Conservation (phyloP, 2,113 vertebrate genomes). For the Anolis carolinensis region DNA sequence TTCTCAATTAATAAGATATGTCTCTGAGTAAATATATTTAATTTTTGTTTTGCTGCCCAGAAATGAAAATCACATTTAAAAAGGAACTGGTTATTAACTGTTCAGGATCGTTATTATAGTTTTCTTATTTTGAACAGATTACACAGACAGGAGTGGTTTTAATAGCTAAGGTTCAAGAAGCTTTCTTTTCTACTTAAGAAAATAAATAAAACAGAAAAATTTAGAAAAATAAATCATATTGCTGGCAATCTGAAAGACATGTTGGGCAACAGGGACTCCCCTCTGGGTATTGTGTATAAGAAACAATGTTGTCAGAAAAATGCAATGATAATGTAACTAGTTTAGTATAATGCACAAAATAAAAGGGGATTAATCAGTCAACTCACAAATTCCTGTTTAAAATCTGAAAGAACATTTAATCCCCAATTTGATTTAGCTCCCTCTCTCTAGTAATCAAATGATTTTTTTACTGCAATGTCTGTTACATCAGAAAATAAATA, state of each 20-base stretch:
- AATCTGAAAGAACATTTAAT: constrained; percentile 58
- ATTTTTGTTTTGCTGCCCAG: not conserved
- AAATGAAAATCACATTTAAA: not conserved
- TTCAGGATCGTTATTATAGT: not conserved
- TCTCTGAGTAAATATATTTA: not conserved
- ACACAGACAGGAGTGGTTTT: no score
- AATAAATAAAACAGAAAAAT: constrained; percentile 19
- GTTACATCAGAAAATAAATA: constrained; percentile 71
- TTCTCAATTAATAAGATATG: not conserved
- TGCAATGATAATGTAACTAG: not conserved
- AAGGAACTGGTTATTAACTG: not conserved
- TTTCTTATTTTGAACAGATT: not conserved
- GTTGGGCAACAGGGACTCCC: not conserved
- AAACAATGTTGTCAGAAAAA: constrained; percentile 37
- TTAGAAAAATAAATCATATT: constrained; percentile 38
- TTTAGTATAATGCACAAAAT: constrained; percentile 47
- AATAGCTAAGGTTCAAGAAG: not conserved
- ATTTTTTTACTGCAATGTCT: constrained; percentile 51
- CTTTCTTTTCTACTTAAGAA: constrained; percentile 16
- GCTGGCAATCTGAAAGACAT: constrained; percentile 3
- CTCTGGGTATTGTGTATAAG: constrained; percentile 44
- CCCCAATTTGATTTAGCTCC: constrained; percentile 66
- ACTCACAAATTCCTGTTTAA: constrained; percentile 55
- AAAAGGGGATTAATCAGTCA: constrained; percentile 64
- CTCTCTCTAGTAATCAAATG: constrained; percentile 62